These are phyloP conservation scores for roundworm (Caenorhabditis elegans) DNA, from an alignment of 1,140 invertebrate genomes.

Conservation along the genomic window DNA sequence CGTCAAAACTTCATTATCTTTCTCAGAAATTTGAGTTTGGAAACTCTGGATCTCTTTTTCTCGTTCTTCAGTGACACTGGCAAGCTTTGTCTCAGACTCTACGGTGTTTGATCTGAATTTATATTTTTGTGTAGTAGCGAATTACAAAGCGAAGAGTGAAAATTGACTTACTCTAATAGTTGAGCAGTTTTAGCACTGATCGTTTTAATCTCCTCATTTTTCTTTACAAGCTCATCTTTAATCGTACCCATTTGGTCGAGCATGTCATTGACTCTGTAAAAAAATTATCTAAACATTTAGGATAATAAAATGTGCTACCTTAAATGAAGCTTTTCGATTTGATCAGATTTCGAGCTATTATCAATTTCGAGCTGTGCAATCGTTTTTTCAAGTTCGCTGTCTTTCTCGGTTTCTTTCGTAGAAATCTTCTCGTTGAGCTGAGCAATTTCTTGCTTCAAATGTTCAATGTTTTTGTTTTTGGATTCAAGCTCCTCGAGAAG, in stretches of 20 bases:
- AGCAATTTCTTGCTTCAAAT: slow-evolving; percentile 15
- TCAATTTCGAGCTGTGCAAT: slow-evolving; percentile 41
- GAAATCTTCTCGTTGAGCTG: slow-evolving; percentile 22
- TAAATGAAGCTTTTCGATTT: slow-evolving; percentile 33
- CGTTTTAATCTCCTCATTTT: slow-evolving; percentile 45
- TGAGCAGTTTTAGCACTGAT: slow-evolving; percentile 27
- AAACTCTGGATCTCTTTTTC: neutral
- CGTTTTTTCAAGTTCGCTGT: slow-evolving; percentile 1
- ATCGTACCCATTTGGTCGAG: slow-evolving; percentile 42
- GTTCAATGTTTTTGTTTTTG: slow-evolving; percentile 30
- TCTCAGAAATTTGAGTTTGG: neutral
- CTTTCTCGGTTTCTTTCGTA: neutral
- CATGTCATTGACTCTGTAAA: slow-evolving; percentile 41
- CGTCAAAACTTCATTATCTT: neutral
- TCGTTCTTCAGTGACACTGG: neutral
- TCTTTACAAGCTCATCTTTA: slow-evolving; percentile 46
- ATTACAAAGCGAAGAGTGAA: neutral
- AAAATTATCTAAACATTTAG: neutral
- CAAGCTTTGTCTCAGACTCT: neutral
- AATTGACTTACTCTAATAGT: neutral
- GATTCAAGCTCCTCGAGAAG: slow-evolving; percentile 32
- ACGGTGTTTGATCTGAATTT: neutral
- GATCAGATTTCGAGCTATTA: slow-evolving; percentile 29
- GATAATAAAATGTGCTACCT: neutral
- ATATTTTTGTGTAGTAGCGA: too few relatives aligned